phyloP scores from a whole-genome alignment of 2,113 vertebrate species.

The Columba livia region DNA sequence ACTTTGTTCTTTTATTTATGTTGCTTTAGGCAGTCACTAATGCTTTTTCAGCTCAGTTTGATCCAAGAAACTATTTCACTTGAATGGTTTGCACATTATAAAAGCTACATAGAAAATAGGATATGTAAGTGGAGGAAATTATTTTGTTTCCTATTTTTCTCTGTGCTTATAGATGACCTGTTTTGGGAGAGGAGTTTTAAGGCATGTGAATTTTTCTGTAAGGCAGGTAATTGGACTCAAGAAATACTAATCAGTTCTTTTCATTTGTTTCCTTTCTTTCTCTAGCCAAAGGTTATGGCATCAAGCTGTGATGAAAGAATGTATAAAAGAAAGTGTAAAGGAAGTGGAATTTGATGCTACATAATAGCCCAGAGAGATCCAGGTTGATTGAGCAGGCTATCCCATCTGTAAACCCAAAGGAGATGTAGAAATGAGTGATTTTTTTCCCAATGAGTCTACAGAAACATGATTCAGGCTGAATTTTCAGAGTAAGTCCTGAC shows the following conservation, averaged over 20 bases:
- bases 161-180: background rate
- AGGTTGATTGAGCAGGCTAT: background rate
- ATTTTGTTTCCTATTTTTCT: background rate
- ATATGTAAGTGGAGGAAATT: background rate
- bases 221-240: background rate
- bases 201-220: background rate
- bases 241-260: background rate
- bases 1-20: slow-evolving; percentile 61
- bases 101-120: slow-evolving; percentile 28
- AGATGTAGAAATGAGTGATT: background rate
- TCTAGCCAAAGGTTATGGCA: background rate
- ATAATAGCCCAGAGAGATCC: background rate
- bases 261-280: background rate
- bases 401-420: background rate
- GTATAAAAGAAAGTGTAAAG: background rate
- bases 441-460: background rate
- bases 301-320: background rate
- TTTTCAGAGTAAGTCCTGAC: rapidly evolving
- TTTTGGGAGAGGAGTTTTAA: background rate
- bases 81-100: slow-evolving; percentile 18
- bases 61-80: slow-evolving; percentile 40
- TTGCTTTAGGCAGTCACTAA: slow-evolving; percentile 39
- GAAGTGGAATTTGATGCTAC: background rate
- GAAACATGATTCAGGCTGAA: background rate
- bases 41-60: slow-evolving; percentile 49